Conservation (phyloP, 2,888 invertebrate species). For the Mythimna lalbum region DNA sequence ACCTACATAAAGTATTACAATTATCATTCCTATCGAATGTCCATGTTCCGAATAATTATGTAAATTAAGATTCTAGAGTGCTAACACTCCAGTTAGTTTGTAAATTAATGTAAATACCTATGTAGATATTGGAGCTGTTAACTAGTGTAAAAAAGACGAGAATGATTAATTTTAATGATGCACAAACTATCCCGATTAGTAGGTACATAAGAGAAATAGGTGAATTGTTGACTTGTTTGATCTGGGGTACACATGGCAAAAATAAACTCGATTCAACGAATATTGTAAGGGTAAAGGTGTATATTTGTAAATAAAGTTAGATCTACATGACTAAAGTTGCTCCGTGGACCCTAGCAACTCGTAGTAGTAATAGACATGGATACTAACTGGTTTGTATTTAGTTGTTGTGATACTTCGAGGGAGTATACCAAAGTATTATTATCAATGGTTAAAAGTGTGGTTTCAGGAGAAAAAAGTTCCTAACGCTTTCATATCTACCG, state of each 20-base stretch:
- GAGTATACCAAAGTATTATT: slow-evolving; percentile 82
- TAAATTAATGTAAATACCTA: slow-evolving; percentile 85
- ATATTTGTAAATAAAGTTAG: slow-evolving; percentile 43
- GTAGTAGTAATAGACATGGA: slow-evolving; percentile 37
- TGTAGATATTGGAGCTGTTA: slow-evolving; percentile 81
- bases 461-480: slow-evolving; percentile 81
- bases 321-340: slow-evolving; percentile 14
- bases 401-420: slow-evolving; percentile 61
- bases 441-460: slow-evolving; percentile 69
- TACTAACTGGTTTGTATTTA: slow-evolving; percentile 55
- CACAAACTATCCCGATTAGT: slow-evolving; percentile 77
- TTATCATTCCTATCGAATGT: slow-evolving; percentile 80
- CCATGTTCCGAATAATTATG: slow-evolving; percentile 83
- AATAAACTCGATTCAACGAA: slow-evolving; percentile 21
- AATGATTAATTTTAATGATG: slow-evolving; percentile 78
- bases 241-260: slow-evolving; percentile 33
- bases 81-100: slow-evolving; percentile 82
- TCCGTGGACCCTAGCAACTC: slow-evolving; percentile 29
- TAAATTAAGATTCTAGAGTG: slow-evolving; percentile 81
- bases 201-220: slow-evolving; percentile 53
- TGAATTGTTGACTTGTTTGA: slow-evolving; percentile 43
- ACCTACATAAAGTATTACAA: slow-evolving; percentile 79
- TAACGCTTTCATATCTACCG: slow-evolving; percentile 68
- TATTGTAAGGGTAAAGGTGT: slow-evolving; percentile 39
- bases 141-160: slow-evolving; percentile 77